Evolutionary conservation across 2,113 vertebrate species (phyloP).

Genomic region (Seriola rivoliana): DNA sequence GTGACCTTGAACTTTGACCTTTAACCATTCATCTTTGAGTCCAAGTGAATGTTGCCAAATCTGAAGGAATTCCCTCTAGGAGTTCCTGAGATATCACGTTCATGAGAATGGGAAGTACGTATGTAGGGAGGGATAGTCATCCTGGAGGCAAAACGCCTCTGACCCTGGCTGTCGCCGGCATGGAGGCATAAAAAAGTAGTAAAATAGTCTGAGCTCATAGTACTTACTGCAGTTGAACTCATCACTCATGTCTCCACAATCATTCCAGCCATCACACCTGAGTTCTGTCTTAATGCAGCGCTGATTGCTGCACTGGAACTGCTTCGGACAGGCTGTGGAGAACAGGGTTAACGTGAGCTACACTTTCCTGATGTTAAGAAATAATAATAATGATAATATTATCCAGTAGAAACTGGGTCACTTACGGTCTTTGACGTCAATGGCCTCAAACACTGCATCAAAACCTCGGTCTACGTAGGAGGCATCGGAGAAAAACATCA

Average conservation of each 20-base stretch:
- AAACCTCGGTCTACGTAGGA: conserved; percentile 92
- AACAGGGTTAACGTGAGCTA: neutral
- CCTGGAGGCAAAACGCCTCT: too few relatives aligned
- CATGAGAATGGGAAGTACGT: too few relatives aligned
- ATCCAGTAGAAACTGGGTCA: neutral
- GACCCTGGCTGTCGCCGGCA: too few relatives aligned
- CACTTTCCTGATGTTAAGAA: neutral
- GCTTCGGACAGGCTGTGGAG: conserved; percentile 88
- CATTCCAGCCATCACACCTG: conserved; percentile 93
- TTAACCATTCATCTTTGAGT: too few relatives aligned
- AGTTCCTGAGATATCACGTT: too few relatives aligned
- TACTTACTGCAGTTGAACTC: conserved; percentile 90
- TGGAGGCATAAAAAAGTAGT: neutral
- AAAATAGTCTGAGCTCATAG: neutral
- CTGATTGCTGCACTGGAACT: conserved; percentile 88
- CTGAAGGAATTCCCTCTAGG: too few relatives aligned
- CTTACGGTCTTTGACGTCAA: conserved; percentile 89
- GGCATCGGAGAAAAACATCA: conserved; percentile 87
- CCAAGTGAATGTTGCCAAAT: too few relatives aligned
- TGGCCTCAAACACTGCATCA: conserved; percentile 85
- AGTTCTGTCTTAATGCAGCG: conserved; percentile 83
- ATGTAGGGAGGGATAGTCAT: too few relatives aligned
- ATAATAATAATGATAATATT: neutral
- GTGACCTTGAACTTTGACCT: too few relatives aligned
- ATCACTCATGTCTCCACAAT: conserved; percentile 92